Base-by-base conservation (phyloP, 2,113 vertebrate species). In the Cyphomyrus discorhynchus region DNA sequence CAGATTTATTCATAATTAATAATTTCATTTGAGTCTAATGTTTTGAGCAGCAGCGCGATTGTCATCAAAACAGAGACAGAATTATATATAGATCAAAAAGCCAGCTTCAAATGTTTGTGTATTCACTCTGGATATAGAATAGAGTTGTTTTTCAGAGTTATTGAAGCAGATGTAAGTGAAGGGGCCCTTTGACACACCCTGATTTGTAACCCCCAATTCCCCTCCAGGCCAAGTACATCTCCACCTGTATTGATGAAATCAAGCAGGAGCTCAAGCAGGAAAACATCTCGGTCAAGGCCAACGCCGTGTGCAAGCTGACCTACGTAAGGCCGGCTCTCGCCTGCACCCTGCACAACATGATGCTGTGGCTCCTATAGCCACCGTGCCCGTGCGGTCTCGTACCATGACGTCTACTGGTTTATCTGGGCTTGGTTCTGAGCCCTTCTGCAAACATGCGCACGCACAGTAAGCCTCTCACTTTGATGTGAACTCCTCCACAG, bases 211-310 rank as follows among this genome's bases (percentile, higher is more conserved):
- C 70, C 6, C 10, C 27, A 24, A 24, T 82, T 84, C 5, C 52
- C 88, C 93, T 92, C 46, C 93, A 99, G 98, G 98, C 98, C 46
- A 99, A 99, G 92, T 99, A 99, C 93, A 99, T 99, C 95, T 99
- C 98, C 0, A 98, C 98, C 89, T 99, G 98, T 95, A 99, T 99
- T 0, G 98, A 99, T 2, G 98, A 99, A 93, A 98, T 99, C 96
- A 99, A 99, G 93, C 98, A 99, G 92, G 98, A 99, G 92, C 96
- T 99, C 88, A 99, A 99, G 93, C 98, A 99, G 93, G 98, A 99
- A 92, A 99, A 98, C 95, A 99, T 99, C 2, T 98, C 98, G 0
- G 98, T 99, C 92, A 99, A 99, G 93, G 98, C 98, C 74, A 99
- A 99, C 0, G 98, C 98, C 0, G 98, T 99, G 90, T 98, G 98